These are phyloP conservation scores for Ctenoplectra terminalis DNA, from an alignment of 1,140 invertebrate genomes.

Conservation along the genomic window DNA sequence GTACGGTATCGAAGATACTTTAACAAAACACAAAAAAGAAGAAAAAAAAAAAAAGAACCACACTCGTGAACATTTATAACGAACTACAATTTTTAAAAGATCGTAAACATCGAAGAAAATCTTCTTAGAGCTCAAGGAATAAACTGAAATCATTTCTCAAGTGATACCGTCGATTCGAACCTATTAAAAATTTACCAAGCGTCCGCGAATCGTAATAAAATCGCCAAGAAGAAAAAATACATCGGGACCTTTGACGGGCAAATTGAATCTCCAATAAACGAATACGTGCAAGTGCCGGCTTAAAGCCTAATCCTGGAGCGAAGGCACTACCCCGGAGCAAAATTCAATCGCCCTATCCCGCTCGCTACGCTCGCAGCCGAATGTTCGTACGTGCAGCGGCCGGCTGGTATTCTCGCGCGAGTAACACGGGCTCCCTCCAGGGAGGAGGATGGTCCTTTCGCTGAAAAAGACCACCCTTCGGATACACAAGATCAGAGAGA, in stretches of 20 bases:
- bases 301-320: slow-evolving; percentile 64
- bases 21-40: not conserved
- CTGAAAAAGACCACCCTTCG: slow-evolving; percentile 49
- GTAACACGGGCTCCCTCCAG: not conserved
- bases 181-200: not conserved
- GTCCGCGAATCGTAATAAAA: slow-evolving; percentile 16
- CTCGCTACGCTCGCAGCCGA: slow-evolving; percentile 49
- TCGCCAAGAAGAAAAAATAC: not conserved
- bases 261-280: slow-evolving; percentile 66
- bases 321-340: slow-evolving; percentile 49
- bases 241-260: slow-evolving; percentile 37
- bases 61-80: not conserved
- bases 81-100: too few relatives aligned
- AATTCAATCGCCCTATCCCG: slow-evolving; percentile 63
- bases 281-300: slow-evolving; percentile 60
- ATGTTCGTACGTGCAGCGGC: slow-evolving; percentile 39
- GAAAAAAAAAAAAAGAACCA: too few relatives aligned
- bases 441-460: not conserved
- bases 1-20: not conserved
- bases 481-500: slow-evolving; percentile 51
- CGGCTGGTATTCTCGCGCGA: slow-evolving; percentile 3
- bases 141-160: too few relatives aligned
- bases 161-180: too few relatives aligned
- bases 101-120: too few relatives aligned
- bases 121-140: too few relatives aligned